Conservation (phyloP, 2,888 invertebrate species). For the Dioctria linearis region DNA sequence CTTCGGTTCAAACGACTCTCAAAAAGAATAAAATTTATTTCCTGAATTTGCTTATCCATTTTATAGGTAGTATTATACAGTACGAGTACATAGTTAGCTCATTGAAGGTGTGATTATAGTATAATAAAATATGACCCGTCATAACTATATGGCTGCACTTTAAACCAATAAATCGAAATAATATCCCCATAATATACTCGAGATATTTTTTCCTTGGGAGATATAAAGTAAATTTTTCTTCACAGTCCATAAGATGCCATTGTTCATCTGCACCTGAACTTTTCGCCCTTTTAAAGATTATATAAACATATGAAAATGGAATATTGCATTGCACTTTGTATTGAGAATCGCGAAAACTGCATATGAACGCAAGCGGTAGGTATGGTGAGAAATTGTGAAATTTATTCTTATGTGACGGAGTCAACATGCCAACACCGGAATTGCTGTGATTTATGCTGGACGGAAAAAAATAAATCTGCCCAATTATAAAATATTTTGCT, state of each 20-base stretch:
- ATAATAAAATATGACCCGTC: slow-evolving; percentile 20
- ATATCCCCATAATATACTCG: background rate
- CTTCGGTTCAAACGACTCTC: too few relatives aligned
- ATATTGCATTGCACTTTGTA: background rate
- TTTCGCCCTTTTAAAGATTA: slow-evolving; percentile 35
- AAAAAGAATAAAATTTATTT: too few relatives aligned
- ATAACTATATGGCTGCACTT: slow-evolving; percentile 21
- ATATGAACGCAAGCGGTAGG: background rate
- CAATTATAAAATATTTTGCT: slow-evolving; percentile 52
- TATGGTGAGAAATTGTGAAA: slow-evolving; percentile 53
- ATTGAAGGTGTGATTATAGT: too few relatives aligned
- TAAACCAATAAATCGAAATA: slow-evolving; percentile 23
- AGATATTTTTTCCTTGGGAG: slow-evolving; percentile 14
- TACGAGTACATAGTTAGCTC: too few relatives aligned
- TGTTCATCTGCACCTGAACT: slow-evolving; percentile 51
- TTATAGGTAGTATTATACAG: too few relatives aligned
- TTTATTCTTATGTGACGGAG: slow-evolving; percentile 43
- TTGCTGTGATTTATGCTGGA: slow-evolving; percentile 43
- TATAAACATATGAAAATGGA: slow-evolving; percentile 38
- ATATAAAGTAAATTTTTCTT: slow-evolving; percentile 12
- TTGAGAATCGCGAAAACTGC: too few relatives aligned
- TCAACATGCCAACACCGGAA: slow-evolving; percentile 35
- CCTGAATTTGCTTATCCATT: too few relatives aligned
- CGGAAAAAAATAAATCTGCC: slow-evolving; percentile 51
- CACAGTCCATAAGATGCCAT: slow-evolving; percentile 28